phyloP scores from a whole-genome alignment of 2,797 vertebrate species.

The Balearica regulorum region DNA sequence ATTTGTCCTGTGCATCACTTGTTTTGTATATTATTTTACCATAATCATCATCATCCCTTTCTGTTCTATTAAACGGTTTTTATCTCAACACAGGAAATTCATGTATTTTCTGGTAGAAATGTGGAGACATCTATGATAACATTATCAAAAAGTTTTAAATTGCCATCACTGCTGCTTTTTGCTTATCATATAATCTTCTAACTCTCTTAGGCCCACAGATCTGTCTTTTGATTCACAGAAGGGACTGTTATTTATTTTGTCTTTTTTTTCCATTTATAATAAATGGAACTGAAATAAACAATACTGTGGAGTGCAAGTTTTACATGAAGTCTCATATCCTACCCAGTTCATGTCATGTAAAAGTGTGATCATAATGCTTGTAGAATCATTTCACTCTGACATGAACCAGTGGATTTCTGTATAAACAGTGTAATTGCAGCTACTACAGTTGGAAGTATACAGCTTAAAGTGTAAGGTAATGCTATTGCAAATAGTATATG shows the following conservation, averaged over 20 bases:
- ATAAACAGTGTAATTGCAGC: neutral
- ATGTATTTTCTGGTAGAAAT: neutral
- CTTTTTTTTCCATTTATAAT: neutral
- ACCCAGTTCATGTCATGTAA: neutral
- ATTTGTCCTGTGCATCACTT: too few species aligned
- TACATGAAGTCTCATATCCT: neutral
- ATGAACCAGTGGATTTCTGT: neutral
- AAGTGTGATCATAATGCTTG: neutral
- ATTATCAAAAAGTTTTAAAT: neutral
- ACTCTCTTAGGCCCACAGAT: neutral
- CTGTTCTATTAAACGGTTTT: too few species aligned
- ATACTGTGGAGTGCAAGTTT: neutral
- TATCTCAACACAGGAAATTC: neutral
- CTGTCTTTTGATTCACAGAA: neutral
- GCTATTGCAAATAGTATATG: neutral
- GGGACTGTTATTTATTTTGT: neutral
- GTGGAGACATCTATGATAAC: neutral
- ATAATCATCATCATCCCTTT: too few species aligned
- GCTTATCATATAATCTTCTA: neutral
- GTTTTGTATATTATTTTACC: too few species aligned
- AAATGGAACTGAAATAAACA: neutral
- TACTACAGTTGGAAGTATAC: neutral
- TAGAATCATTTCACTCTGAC: neutral
- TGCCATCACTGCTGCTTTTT: neutral
- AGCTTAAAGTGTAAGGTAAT: neutral